Evolutionary conservation across 2,797 vertebrate species (phyloP).

Genomic region (Paramormyrops hopkinsi): DNA sequence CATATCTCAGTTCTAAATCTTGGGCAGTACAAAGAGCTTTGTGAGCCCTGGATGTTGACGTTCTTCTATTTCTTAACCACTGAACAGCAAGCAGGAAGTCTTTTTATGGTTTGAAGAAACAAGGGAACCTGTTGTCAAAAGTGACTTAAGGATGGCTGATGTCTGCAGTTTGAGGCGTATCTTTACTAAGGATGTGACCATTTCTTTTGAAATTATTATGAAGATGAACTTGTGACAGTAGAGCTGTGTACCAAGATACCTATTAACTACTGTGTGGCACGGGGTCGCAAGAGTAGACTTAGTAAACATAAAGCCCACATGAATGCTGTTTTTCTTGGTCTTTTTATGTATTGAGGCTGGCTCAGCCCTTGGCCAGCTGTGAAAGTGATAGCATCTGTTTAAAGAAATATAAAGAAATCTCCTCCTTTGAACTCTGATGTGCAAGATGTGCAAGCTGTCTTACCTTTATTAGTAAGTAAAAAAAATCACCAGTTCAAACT

Average conservation of each 20-base stretch:
- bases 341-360: conserved; percentile 49
- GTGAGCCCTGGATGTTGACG: not conserved
- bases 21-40: not conserved
- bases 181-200: not conserved
- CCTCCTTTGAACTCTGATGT: conserved; percentile 45
- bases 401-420: conserved; percentile 48
- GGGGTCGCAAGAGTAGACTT: not conserved
- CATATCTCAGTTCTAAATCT: not conserved
- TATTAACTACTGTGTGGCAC: not conserved
- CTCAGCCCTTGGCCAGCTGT: conserved; percentile 52
- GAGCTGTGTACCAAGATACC: not conserved
- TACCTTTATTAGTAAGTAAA: conserved; percentile 48
- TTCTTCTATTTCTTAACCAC: not conserved
- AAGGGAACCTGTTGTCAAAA: conserved; percentile 10
- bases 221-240: not conserved
- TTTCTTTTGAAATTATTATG: not conserved
- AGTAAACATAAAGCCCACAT: conserved; percentile 16
- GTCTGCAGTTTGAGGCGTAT: not conserved
- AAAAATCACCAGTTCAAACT: conserved; percentile 31
- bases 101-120: conserved; percentile 8
- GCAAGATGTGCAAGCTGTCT: conserved; percentile 46
- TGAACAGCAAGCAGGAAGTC: not conserved
- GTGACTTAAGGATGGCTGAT: not conserved
- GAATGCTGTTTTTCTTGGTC: not conserved
- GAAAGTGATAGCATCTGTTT: conserved; percentile 65